phyloP scores from a whole-genome alignment of 2,888 invertebrate genomes.

The Omphaloscelis lunosa region DNA sequence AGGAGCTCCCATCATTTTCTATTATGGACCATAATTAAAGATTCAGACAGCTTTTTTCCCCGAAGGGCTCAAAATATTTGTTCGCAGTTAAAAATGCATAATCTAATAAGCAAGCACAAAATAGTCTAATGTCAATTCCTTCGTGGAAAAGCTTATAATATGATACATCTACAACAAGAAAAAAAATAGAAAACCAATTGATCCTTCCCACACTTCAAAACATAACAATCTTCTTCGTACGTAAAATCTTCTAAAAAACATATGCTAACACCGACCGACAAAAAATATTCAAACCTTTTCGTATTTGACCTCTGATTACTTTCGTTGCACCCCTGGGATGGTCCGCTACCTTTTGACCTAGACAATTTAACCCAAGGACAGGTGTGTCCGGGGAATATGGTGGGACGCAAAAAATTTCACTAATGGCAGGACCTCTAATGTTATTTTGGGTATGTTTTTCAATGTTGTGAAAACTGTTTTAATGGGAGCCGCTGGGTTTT shows the following conservation, averaged over 20 bases:
- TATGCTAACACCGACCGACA: slow-evolving; percentile 15
- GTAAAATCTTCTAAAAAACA: slow-evolving; percentile 16
- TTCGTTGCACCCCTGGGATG: slow-evolving; percentile 58
- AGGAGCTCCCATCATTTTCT: no score
- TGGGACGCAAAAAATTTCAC: slow-evolving; percentile 41
- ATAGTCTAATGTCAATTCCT: no score
- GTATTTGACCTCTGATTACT: slow-evolving; percentile 64
- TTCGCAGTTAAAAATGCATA: no score
- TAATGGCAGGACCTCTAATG: slow-evolving; percentile 46
- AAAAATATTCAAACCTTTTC: slow-evolving; percentile 61
- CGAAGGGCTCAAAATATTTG: no score
- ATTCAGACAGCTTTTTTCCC: no score
- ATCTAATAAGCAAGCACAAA: no score
- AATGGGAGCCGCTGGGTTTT: slow-evolving; percentile 31
- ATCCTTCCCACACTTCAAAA: no score
- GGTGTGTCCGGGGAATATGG: slow-evolving; percentile 43
- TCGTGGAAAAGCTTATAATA: no score
- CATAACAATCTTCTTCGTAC: no score
- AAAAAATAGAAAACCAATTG: no score
- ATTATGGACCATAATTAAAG: no score
- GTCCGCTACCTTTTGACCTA: slow-evolving; percentile 55
- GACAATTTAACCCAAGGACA: slow-evolving; percentile 57
- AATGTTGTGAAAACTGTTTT: slow-evolving; percentile 45
- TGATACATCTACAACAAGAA: no score
- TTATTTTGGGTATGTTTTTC: slow-evolving; percentile 53